A percentile compares a stretch with the other conserved stretches of the same genome.
Evolutionary conservation across 2,113 vertebrate genomes (phyloP).

Genomic region (Echinops telfairi): DNA sequence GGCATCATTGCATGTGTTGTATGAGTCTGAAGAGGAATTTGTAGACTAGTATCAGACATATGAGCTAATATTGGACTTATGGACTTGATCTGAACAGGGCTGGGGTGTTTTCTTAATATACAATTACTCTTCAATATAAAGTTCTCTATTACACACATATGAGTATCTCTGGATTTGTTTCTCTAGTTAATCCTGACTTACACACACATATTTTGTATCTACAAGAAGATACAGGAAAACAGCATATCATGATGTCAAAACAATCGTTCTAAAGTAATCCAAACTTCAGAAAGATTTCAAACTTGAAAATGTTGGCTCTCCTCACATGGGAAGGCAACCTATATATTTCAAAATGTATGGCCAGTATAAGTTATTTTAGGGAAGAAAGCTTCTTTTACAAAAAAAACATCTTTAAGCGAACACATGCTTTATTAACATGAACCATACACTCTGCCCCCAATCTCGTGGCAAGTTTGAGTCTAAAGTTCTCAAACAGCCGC

Average conservation of each 20-base stretch:
- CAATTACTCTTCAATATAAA: too few relatives aligned
- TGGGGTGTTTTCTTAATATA: too few relatives aligned
- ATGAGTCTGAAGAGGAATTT: too few relatives aligned
- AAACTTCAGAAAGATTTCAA: background rate
- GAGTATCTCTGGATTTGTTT: too few relatives aligned
- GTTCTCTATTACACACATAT: too few relatives aligned
- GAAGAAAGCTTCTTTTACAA: conserved; percentile 12
- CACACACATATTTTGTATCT: background rate
- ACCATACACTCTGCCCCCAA: background rate
- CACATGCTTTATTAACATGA: background rate
- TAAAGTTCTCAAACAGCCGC: background rate
- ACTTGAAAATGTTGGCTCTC: background rate
- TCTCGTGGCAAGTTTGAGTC: background rate
- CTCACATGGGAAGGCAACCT: background rate
- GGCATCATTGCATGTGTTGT: too few relatives aligned
- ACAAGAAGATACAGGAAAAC: background rate
- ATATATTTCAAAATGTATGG: background rate
- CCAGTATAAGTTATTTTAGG: background rate
- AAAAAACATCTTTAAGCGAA: background rate
- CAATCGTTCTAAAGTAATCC: background rate
- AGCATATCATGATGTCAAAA: background rate
- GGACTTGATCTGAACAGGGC: too few relatives aligned
- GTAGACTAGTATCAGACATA: too few relatives aligned
- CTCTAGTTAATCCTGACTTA: too few relatives aligned
- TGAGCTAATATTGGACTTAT: too few relatives aligned